A percentile compares a stretch with the other conserved stretches of the same genome.
Evolutionary conservation across 2,113 vertebrate genomes (phyloP).

Genomic region (Eleginops maclovinus): DNA sequence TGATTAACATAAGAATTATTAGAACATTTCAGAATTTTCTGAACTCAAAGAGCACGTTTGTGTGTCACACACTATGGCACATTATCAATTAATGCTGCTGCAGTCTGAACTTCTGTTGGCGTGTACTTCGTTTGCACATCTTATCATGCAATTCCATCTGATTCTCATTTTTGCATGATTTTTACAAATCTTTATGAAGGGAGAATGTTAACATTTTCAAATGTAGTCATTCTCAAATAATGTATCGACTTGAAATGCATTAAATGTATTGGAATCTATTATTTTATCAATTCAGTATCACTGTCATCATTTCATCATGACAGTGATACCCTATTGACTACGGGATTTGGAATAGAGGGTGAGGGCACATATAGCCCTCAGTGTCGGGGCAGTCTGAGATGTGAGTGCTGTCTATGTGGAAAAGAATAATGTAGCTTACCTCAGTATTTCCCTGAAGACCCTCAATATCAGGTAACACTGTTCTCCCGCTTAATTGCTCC

Average conservation of each 20-base stretch:
- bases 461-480: constrained; percentile 73
- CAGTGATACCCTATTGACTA: too few relatives aligned
- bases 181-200: not conserved
- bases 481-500: constrained; percentile 82
- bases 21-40: not conserved
- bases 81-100: not conserved
- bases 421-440: constrained; percentile 75
- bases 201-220: not conserved
- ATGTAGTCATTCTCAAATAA: not conserved
- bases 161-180: constrained; percentile 1
- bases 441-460: constrained; percentile 83
- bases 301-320: not conserved
- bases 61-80: not conserved
- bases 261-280: not conserved
- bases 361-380: too few relatives aligned
- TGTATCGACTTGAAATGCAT: not conserved
- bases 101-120: constrained; percentile 7
- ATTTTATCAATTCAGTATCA: not conserved
- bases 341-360: too few relatives aligned
- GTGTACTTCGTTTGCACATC: not conserved
- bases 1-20: not conserved
- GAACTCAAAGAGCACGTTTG: not conserved
- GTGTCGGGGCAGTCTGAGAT: constrained; percentile 4
- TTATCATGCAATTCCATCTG: constrained; percentile 5
- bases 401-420: constrained; percentile 29